phyloP scores from a whole-genome alignment of 1,140 invertebrate genomes.

The Solenopsis fugax region DNA sequence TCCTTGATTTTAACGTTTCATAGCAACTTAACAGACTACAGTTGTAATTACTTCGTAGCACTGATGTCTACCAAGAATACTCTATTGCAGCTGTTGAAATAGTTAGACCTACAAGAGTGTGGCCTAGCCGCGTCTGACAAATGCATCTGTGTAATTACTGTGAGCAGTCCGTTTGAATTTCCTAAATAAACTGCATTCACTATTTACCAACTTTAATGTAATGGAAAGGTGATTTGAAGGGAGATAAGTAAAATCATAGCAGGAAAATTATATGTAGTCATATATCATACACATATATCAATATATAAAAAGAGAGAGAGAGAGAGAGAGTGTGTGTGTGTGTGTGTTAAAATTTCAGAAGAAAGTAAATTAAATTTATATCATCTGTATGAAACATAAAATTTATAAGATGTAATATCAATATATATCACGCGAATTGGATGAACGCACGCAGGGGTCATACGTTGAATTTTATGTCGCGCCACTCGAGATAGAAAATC shows the following conservation, averaged over 20 bases:
- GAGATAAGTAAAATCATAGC: not conserved
- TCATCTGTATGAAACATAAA: not conserved
- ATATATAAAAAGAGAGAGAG: not conserved
- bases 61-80: slow-evolving; percentile 50
- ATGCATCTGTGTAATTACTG: slow-evolving; percentile 58
- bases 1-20: slow-evolving; percentile 10
- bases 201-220: slow-evolving; percentile 37
- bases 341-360: not conserved
- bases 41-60: slow-evolving; percentile 45
- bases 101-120: slow-evolving; percentile 42
- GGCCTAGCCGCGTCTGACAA: slow-evolving; percentile 51
- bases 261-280: not conserved
- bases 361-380: slow-evolving; percentile 3
- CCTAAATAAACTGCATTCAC: slow-evolving; percentile 25
- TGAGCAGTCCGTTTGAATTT: slow-evolving; percentile 34
- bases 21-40: slow-evolving; percentile 40
- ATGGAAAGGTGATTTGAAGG: not conserved
- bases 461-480: slow-evolving; percentile 43
- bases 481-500: slow-evolving; percentile 25
- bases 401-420: not conserved
- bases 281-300: not conserved
- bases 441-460: not conserved
- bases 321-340: no score
- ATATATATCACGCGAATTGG: not conserved
- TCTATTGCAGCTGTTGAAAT: slow-evolving; percentile 56